These are phyloP conservation scores for Mamestra configurata DNA, from an alignment of 1,140 invertebrate species.

Conservation along the genomic window DNA sequence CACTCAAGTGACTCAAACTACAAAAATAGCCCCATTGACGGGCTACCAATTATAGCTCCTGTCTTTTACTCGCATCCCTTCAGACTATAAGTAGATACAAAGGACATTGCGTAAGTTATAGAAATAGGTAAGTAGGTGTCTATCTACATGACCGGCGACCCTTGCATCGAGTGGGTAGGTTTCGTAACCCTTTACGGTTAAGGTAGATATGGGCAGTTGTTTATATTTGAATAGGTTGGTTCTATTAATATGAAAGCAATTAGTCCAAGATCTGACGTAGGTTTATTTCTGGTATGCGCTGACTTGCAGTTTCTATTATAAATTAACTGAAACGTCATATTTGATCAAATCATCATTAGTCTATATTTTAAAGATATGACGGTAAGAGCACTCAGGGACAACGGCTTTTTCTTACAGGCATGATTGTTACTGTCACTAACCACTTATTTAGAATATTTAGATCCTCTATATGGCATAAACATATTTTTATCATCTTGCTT, in stretches of 20 bases:
- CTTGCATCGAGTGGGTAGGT: constrained; percentile 9
- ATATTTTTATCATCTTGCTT: too few relatives aligned
- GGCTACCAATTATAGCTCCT: constrained; percentile 1
- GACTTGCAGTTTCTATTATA: too few relatives aligned
- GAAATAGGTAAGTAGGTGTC: neutral
- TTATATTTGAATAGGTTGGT: neutral
- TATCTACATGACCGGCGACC: constrained; percentile 3
- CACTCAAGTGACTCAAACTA: neutral
- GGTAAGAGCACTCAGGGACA: too few relatives aligned
- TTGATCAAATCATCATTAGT: too few relatives aligned
- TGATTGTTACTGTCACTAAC: too few relatives aligned
- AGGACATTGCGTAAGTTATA: neutral
- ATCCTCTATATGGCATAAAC: too few relatives aligned
- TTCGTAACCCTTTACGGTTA: neutral
- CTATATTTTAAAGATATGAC: too few relatives aligned
- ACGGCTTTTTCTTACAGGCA: too few relatives aligned
- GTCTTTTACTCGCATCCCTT: constrained; percentile 26
- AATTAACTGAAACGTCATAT: too few relatives aligned
- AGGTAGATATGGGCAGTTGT: neutral
- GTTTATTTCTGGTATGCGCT: neutral
- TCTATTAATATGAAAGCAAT: constrained; percentile 13
- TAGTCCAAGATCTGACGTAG: neutral
- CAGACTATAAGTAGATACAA: neutral
- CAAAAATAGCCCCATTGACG: constrained; percentile 32
- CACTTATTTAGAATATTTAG: too few relatives aligned